Conservation (phyloP, 2,113 vertebrate genomes). For the Rhipidura dahli region DNA sequence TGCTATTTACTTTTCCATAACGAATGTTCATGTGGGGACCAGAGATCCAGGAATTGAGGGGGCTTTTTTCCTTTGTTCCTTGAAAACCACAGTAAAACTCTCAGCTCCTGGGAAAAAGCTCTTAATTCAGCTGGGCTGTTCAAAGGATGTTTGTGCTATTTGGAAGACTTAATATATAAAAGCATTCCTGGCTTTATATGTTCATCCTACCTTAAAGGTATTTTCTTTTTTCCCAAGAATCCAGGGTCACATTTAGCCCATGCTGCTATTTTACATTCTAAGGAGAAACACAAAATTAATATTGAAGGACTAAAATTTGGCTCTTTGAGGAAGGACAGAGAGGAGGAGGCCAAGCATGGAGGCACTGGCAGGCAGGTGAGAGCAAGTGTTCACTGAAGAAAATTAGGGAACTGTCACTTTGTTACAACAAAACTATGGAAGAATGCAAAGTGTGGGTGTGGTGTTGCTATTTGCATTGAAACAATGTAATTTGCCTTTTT, state of each 20-base stretch:
- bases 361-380: slow-evolving; percentile 42
- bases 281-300: background rate
- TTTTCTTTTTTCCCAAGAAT: background rate
- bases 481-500: slow-evolving; percentile 64
- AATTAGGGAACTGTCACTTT: slow-evolving; percentile 12
- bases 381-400: background rate
- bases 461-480: slow-evolving; percentile 72
- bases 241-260: slow-evolving; percentile 31
- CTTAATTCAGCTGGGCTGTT: background rate
- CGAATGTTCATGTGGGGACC: background rate
- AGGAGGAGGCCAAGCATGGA: background rate
- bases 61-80: background rate
- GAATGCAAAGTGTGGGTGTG: slow-evolving; percentile 63
- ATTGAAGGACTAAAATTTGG: slow-evolving; percentile 29
- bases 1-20: background rate
- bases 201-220: background rate
- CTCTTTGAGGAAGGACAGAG: background rate
- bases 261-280: slow-evolving; percentile 44
- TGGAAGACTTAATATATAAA: background rate
- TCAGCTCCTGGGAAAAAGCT: background rate
- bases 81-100: background rate
- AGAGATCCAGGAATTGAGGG: background rate
- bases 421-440: slow-evolving; percentile 28
- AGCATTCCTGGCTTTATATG: slow-evolving; percentile 11
- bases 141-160: background rate